A percentile compares a stretch with the other conserved stretches of the same genome.
Evolutionary conservation across 1,140 invertebrate species (phyloP).

Genomic region (Leptopilina clavipes): DNA sequence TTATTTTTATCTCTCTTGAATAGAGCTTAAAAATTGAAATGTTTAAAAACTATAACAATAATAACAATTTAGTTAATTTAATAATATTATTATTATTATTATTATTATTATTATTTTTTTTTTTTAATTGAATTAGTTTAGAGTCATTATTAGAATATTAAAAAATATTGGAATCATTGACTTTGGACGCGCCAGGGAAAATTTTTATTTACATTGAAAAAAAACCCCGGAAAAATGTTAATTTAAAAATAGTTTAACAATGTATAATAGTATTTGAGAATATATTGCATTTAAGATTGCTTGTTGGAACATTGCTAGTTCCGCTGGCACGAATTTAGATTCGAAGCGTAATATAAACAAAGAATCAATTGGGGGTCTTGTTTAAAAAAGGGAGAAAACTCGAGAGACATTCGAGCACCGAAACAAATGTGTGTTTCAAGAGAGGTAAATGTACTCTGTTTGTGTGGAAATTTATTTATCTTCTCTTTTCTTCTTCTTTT

Average conservation of each 20-base stretch:
- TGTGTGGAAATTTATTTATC: background rate
- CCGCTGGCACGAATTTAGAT: conserved; percentile 43
- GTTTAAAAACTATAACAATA: too few species aligned
- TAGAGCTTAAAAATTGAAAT: background rate
- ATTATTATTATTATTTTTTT: too few species aligned
- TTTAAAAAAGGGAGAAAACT: conserved; percentile 39
- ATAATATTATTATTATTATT: too few species aligned
- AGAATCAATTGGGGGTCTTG: conserved; percentile 42
- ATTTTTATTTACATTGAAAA: background rate
- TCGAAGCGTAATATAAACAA: conserved; percentile 50
- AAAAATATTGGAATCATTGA: too few species aligned
- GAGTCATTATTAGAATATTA: too few species aligned
- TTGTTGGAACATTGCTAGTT: conserved; percentile 21
- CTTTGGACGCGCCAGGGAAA: too few species aligned
- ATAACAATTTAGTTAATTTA: too few species aligned
- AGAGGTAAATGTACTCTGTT: conserved; percentile 4
- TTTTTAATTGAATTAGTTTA: too few species aligned
- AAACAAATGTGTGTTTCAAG: background rate
- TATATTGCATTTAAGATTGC: conserved; percentile 10
- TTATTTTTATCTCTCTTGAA: background rate
- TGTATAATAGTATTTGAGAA: background rate
- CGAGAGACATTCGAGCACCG: background rate
- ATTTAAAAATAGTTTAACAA: conserved; percentile 15
- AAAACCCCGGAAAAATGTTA: background rate
- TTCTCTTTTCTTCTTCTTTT: too few species aligned